These are phyloP conservation scores for Balaenoptera acutorostrata DNA, from an alignment of 2,113 vertebrate genomes.

Conservation along the genomic window DNA sequence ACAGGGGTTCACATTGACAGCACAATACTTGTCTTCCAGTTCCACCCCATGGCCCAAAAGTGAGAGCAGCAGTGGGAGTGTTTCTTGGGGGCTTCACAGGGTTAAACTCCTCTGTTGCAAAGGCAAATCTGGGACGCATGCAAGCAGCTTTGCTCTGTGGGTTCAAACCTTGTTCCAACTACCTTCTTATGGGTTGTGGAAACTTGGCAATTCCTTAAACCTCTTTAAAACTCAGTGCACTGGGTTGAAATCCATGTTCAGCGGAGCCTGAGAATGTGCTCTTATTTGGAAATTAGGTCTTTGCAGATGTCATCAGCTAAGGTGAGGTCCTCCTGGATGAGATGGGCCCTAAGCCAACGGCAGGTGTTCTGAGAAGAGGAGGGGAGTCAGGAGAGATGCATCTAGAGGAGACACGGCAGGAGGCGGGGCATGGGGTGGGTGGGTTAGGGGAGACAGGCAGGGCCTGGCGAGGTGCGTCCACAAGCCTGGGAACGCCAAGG, in stretches of 20 bases:
- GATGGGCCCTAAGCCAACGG: neutral
- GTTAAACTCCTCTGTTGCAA: neutral
- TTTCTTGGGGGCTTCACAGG: neutral
- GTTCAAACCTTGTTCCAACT: neutral
- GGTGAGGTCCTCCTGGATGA: neutral
- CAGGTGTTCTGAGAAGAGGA: neutral
- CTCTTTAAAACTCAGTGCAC: too few species aligned
- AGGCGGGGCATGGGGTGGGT: too few species aligned
- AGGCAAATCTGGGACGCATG: neutral
- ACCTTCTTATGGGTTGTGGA: neutral
- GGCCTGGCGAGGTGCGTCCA: too few species aligned
- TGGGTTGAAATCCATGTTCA: neutral
- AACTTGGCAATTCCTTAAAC: neutral
- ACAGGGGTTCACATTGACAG: neutral
- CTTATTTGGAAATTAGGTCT: neutral
- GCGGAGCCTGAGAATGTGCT: neutral
- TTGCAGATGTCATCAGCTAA: neutral
- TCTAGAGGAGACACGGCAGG: too few species aligned
- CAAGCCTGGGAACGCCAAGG: too few species aligned
- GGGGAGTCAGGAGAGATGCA: too few species aligned
- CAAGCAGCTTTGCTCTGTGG: neutral
- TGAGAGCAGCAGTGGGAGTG: neutral
- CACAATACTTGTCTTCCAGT: neutral
- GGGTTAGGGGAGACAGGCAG: too few species aligned
- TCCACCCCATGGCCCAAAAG: neutral